Evolutionary conservation across 2,113 vertebrate species (phyloP), one percentile per base, ranked within the genome.

Genomic region (Petrocephalus zakoni): DNA sequence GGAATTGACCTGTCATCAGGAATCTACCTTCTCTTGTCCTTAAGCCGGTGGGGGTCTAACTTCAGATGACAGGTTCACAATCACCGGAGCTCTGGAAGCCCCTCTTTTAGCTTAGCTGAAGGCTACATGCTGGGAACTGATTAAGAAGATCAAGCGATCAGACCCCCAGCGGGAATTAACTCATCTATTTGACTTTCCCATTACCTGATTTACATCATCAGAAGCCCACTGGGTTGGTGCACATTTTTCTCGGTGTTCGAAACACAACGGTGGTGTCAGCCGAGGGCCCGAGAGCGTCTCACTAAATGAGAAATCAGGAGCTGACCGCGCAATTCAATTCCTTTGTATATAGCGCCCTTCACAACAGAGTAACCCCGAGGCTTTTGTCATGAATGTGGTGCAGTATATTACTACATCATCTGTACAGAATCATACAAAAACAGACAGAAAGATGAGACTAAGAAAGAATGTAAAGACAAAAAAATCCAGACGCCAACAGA

Each of bases 91-190:
- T 42, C 72, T 42, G 34, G 72, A 42, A 19, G 72, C 72, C 15
- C 19, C 13, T 19, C 72, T 37, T 42, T 78, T 78, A 37, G 72
- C 34, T 42, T 34, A 78, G 72, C 72, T 78, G 72, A 78, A 78
- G 72, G 72, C 37, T 78, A 42, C 72, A 78, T 78, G 72, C 72
- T 78, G 72, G 72, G 34, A 78, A 78, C 72, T 78, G 72, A 78
- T 78, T 78, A 42, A 42, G 29, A n/a, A 78, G 72, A 78, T 42
- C 29, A 42, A 78, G 72, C 15, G 72, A 78, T 78, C 72, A 42
- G 34, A 42, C 29, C 34, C 72, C 72, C 15, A 42, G 17, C 42
- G 72, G 72, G 72, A 42, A 42, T 78, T 78, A 34, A 78, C 42
- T 78, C 72, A 42, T 78, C 34, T 78, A 37, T 78, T 37, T 78